phyloP scores from a whole-genome alignment of 2,888 invertebrate genomes.

The Gymnocheta viridis region DNA sequence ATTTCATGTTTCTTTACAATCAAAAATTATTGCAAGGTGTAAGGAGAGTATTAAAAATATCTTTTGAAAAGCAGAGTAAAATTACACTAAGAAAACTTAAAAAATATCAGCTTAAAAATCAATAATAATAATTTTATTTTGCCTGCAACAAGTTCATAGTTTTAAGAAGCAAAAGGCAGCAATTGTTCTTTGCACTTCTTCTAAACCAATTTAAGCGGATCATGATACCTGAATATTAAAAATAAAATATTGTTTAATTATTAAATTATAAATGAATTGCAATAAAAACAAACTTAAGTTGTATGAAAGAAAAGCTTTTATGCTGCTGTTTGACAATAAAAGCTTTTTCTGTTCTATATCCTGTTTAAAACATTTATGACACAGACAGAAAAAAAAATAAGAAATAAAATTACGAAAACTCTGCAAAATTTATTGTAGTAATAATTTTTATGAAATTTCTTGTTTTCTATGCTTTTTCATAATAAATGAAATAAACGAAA shows the following conservation, averaged over 20 bases:
- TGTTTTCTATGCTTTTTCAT: neutral
- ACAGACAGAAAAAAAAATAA: too few species aligned
- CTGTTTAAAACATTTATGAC: neutral
- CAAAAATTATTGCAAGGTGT: too few species aligned
- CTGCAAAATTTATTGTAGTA: neutral
- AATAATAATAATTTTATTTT: too few species aligned
- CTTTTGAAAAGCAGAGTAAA: too few species aligned
- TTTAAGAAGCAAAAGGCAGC: too few species aligned
- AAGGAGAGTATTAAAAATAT: too few species aligned
- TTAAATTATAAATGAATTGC: neutral
- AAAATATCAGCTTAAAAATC: too few species aligned
- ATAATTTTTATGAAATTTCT: neutral
- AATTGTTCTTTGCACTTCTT: too few species aligned
- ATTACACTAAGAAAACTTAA: too few species aligned
- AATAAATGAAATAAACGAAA: neutral
- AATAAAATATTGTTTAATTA: neutral
- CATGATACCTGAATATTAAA: neutral
- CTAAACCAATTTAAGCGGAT: too few species aligned
- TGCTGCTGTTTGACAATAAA: neutral
- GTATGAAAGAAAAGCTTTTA: constrained; percentile 28
- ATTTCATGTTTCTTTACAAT: too few species aligned
- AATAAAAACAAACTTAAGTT: neutral
- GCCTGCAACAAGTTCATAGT: too few species aligned
- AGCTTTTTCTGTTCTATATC: constrained; percentile 28
- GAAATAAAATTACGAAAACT: neutral